Evolutionary conservation across 2,888 invertebrate genomes (phyloP).

Genomic region (Laothoe populi): DNA sequence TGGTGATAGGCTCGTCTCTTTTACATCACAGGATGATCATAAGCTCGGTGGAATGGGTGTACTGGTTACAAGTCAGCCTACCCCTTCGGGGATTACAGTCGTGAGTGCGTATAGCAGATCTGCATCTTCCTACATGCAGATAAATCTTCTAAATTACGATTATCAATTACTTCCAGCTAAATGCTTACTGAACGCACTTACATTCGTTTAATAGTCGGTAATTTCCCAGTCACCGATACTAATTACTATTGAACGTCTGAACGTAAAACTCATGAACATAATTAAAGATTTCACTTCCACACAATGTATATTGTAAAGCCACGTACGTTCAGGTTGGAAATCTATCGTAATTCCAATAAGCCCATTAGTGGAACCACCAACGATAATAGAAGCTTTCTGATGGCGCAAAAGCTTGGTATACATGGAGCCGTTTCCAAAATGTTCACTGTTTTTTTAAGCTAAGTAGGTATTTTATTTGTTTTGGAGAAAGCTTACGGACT

Average conservation of each 20-base stretch:
- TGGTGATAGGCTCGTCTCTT: no score
- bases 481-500: background rate
- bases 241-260: constrained; percentile 6
- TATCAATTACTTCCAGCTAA: no score
- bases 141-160: no score
- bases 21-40: no score
- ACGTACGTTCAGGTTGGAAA: constrained; percentile 12
- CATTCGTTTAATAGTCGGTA: background rate
- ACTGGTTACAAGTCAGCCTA: no score
- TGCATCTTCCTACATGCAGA: no score
- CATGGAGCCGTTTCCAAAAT: background rate
- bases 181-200: background rate
- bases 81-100: no score
- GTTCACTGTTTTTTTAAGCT: no score
- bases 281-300: constrained; percentile 18
- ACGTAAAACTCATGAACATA: constrained; percentile 19
- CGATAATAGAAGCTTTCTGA: constrained; percentile 30
- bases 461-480: no score
- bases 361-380: constrained; percentile 30
- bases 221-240: constrained; percentile 15
- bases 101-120: no score
- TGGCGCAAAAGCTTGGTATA: constrained; percentile 9
- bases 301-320: constrained; percentile 6
- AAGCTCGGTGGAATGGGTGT: no score
- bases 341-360: constrained; percentile 34